Base-by-base conservation (phyloP, 1,140 invertebrate species). In the Adelges cooleyi region DNA sequence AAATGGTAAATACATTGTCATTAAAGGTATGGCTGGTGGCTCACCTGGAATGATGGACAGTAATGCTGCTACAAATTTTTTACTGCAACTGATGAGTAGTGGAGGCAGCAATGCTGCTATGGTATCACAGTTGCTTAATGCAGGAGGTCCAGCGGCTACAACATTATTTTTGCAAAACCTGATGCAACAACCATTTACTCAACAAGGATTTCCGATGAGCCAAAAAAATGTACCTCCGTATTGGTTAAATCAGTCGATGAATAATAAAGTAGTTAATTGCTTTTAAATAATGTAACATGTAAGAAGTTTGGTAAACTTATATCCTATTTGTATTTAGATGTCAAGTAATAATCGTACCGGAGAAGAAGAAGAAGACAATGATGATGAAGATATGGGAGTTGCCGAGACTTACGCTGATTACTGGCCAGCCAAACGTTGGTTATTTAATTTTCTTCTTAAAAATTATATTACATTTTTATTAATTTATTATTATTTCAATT, bases 361-460 rank as follows among this genome's bases (percentile, higher is more conserved):
- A 67, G 75, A 75, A 53, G 83, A 88, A 70, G 86, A 88, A 69
- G 90, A 93, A 71, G 90, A 92, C 71, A 89, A 84, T 3, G 93
- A 97, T 68, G 94, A 97, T 70, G 94, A 99, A 75, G 92, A 96
- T 71, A 87, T 98, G 81, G 93, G 92, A 17, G 91, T 96, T 29
- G 94, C 94, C 1, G 95, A 98, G 78, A 98, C 95, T 0, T 99
- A 98, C 74, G 86, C 92, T 20, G 93, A 98, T 72, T 99, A 99
- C 73, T 95, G 93, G 88, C 96, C 96, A 5, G 82, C 86, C 1
- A 99, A 98, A 82, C 81, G 89, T 92, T 79, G 79, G 79, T 13
- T 56, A 17, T 48, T 49, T 22, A 52, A 52, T 17, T 50, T 49
- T 59, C n/a, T 15, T 66, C 38, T 36, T 29, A 15, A 33, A 23